Percentiles rank a stretch among this genome's conserved stretches.
These are phyloP conservation scores for Dioctria rufipes DNA, from an alignment of 2,888 invertebrate genomes.

Conservation along the genomic window DNA sequence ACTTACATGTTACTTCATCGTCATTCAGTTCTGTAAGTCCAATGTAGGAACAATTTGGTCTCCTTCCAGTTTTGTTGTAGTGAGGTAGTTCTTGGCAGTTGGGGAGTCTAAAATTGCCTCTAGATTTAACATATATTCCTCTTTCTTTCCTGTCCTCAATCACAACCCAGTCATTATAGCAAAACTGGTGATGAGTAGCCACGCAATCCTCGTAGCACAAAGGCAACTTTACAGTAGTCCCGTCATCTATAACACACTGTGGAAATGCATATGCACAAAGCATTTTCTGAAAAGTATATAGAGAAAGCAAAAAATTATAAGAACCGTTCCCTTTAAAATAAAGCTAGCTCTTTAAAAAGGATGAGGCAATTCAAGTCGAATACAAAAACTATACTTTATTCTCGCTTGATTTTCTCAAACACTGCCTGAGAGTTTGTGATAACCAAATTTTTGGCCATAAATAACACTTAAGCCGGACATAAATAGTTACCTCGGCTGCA, in stretches of 20 bases:
- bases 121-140: conserved; percentile 83
- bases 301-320: neutral
- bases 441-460: conserved; percentile 47
- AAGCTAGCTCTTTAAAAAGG: neutral
- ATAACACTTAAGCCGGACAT: conserved; percentile 49
- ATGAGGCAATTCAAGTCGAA: neutral
- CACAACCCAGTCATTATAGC: conserved; percentile 93
- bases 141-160: conserved; percentile 89
- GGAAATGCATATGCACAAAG: conserved; percentile 95
- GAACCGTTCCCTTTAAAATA: neutral
- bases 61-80: conserved; percentile 76
- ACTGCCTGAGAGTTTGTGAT: conserved; percentile 43
- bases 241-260: conserved; percentile 80
- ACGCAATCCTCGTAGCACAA: conserved; percentile 95
- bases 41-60: conserved; percentile 85
- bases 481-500: conserved; percentile 81
- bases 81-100: conserved; percentile 87
- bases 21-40: conserved; percentile 87
- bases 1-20: conserved; percentile 85
- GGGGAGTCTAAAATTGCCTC: conserved; percentile 91
- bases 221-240: conserved; percentile 81
- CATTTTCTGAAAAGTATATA: conserved; percentile 76
- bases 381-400: neutral
- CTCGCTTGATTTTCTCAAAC: neutral
- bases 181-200: conserved; percentile 91